These are phyloP conservation scores for Nesospiza acunhae DNA, from an alignment of 2,113 vertebrate species.

Conservation along the genomic window DNA sequence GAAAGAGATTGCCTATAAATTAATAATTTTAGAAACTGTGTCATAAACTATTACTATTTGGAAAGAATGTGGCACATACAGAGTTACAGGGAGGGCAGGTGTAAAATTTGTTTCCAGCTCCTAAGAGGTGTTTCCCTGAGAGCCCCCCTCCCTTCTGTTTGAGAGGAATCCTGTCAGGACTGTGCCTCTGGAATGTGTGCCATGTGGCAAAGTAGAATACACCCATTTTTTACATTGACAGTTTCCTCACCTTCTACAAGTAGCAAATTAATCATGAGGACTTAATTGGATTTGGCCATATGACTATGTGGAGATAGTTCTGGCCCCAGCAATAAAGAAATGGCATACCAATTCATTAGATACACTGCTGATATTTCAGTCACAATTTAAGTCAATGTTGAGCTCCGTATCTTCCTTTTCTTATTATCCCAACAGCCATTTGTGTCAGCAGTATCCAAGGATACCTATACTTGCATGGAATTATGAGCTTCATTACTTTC, in stretches of 20 bases:
- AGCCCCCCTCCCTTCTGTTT: background rate
- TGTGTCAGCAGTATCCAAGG: slow-evolving; percentile 48
- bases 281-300: slow-evolving; percentile 49
- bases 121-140: background rate
- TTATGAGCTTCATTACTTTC: slow-evolving; percentile 51
- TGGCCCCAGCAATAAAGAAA: slow-evolving; percentile 28
- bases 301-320: background rate
- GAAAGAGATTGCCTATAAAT: background rate
- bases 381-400: background rate
- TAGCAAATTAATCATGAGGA: slow-evolving; percentile 50
- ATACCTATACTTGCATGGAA: slow-evolving; percentile 39
- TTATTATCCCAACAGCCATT: background rate
- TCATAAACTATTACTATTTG: background rate
- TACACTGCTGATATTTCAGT: slow-evolving; percentile 29
- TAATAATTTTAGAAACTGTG: background rate
- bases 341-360: slow-evolving; percentile 51
- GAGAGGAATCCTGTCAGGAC: background rate
- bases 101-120: background rate
- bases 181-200: background rate
- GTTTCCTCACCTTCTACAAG: slow-evolving; percentile 27
- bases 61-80: background rate
- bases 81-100: background rate
- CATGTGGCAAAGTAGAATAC: background rate
- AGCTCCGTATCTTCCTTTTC: background rate
- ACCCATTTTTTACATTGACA: slow-evolving; percentile 21